Evolutionary conservation across 2,888 invertebrate species (phyloP).

Genomic region (Lycocerus yunnanus): DNA sequence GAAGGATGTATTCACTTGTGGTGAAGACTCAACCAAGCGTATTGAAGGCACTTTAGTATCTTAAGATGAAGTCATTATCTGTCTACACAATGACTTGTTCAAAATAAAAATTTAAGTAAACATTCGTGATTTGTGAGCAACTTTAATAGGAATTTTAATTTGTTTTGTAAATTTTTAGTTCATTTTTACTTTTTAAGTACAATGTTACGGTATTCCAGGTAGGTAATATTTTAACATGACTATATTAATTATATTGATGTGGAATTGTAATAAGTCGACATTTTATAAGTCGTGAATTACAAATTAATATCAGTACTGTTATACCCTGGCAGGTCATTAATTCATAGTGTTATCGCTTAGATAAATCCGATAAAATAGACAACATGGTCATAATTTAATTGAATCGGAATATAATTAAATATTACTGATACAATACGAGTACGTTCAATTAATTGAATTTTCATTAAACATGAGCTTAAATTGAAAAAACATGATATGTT

Average conservation of each 20-base stretch:
- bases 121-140: constrained; percentile 36
- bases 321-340: background rate
- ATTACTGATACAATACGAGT: background rate
- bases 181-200: background rate
- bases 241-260: background rate
- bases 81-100: constrained; percentile 40
- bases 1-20: background rate
- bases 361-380: background rate
- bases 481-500: background rate
- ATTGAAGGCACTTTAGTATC: constrained; percentile 30
- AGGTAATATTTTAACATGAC: background rate
- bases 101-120: constrained; percentile 42
- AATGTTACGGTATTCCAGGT: background rate
- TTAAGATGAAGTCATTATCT: constrained; percentile 46
- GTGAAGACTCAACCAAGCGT: constrained; percentile 10
- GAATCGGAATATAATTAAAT: background rate
- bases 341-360: background rate
- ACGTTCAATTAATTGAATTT: background rate
- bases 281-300: background rate
- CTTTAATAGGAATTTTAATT: background rate
- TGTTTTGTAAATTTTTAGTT: background rate
- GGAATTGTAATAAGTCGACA: background rate
- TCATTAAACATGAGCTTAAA: background rate
- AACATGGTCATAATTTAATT: background rate
- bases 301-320: background rate